Evolutionary conservation across 2,113 vertebrate genomes (phyloP), one percentile per base, ranked within the genome.

Genomic region (Rhegmatorhina hoffmannsi): DNA sequence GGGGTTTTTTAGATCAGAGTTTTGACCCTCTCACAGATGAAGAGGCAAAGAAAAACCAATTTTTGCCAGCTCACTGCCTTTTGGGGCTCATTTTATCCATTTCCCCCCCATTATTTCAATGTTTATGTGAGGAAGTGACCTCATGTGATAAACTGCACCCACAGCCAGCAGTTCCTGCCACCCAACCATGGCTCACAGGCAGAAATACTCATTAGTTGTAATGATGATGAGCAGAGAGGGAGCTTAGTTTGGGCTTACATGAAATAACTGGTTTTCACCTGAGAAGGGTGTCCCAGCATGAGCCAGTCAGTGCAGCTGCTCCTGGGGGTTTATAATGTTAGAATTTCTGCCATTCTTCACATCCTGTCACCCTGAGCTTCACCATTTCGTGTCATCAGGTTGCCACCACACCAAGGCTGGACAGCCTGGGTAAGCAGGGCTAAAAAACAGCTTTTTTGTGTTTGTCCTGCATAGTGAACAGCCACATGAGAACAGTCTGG

Each of bases 271-370:
- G 47, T 49, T 94, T 91, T 84, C 84, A 88, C 90, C 85, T 88
- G 87, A 77, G 55, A 83, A 85, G 84, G 60, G 59, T 88, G 90
- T 76, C 87, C 55, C 84, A 80, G 84, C 38, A 2, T 33, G 82
- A 95, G 67, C 70, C 92, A 72, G 74, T 38, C 81, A 68, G 74
- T 25, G 78, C 82, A 85, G 93, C 87, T 80, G 87, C 85, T 94
- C 82, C 79, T 77, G 72, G 34, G 78, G 90, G 88, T 83, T 92
- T 86, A 26, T 18, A 86, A 90, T 12, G 53, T 92, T 67, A 88
- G 78, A 90, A 91, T 94, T 83, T 91, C 89, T 80, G 33, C 77
- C 62, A 62, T 46, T 69, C 78, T 89, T 81, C 59, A 29, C 59
- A 75, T 73, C 75, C 67, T 77, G 79, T 77, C 92, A 93, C 31